Evolutionary conservation across 2,888 invertebrate genomes (phyloP).

Genomic region (Stenichneumon culpator): DNA sequence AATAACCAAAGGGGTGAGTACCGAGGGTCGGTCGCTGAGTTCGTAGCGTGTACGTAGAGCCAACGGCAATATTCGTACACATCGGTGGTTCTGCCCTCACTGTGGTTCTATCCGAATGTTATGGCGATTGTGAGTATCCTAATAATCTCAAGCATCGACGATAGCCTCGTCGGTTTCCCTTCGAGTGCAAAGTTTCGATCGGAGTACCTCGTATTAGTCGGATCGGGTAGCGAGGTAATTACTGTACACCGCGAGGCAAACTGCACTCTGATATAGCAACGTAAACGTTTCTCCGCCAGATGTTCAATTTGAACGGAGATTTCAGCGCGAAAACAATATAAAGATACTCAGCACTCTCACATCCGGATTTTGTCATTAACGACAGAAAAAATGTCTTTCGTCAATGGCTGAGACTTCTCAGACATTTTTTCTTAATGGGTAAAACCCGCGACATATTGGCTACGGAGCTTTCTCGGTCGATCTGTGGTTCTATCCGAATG

Average conservation of each 20-base stretch:
- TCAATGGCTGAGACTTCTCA: too few relatives aligned
- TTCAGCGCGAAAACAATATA: neutral
- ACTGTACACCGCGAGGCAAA: conserved; percentile 3
- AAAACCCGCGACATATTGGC: too few relatives aligned
- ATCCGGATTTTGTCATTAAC: too few relatives aligned
- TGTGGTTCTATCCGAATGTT: conserved; percentile 21
- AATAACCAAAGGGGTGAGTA: conserved; percentile 24
- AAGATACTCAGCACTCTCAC: neutral
- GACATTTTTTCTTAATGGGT: too few relatives aligned
- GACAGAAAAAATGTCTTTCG: too few relatives aligned
- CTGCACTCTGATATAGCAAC: neutral
- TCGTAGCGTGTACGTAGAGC: neutral
- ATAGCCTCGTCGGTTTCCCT: conserved; percentile 17
- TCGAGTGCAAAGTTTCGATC: conserved; percentile 25
- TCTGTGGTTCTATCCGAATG: conserved; percentile 21
- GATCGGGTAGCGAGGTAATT: conserved; percentile 18
- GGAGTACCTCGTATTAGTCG: conserved; percentile 9
- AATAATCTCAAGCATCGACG: conserved; percentile 30
- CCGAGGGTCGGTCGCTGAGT: neutral
- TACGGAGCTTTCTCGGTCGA: too few relatives aligned
- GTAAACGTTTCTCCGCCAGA: neutral
- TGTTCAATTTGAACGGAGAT: neutral
- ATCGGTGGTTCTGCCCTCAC: neutral
- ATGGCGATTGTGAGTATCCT: conserved; percentile 26
- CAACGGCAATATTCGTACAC: conserved; percentile 6